phyloP scores from a whole-genome alignment of 2,888 invertebrate species.

The Lasioglossum leucozonium region DNA sequence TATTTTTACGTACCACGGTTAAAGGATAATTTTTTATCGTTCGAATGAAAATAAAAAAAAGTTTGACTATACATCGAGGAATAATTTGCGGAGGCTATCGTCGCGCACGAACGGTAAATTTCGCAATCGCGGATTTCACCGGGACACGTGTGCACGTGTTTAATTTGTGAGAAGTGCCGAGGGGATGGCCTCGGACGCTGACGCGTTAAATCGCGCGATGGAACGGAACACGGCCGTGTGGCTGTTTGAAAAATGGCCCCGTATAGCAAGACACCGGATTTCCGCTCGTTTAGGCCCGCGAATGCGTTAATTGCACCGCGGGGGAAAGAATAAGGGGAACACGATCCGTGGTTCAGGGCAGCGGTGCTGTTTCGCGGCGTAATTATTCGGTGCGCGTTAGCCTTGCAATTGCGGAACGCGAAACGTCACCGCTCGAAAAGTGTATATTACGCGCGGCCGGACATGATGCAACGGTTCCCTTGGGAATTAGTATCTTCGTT shows the following conservation, averaged over 20 bases:
- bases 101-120: background rate
- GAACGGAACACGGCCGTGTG: conserved; percentile 11
- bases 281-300: conserved; percentile 55
- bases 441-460: background rate
- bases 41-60: background rate
- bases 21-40: too few species aligned
- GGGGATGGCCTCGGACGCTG: background rate
- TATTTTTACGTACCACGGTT: too few species aligned
- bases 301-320: conserved; percentile 46
- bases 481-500: conserved; percentile 4
- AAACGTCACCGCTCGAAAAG: background rate
- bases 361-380: conserved; percentile 17
- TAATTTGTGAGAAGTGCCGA: conserved; percentile 16
- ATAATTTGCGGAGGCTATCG: background rate
- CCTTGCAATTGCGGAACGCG: conserved; percentile 22
- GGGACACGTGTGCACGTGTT: background rate
- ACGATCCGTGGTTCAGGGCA: conserved; percentile 28
- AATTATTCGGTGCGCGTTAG: conserved; percentile 31
- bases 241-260: conserved; percentile 46
- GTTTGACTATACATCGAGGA: too few species aligned
- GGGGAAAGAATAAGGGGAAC: conserved; percentile 10
- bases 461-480: background rate
- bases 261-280: conserved; percentile 46
- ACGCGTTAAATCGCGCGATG: conserved; percentile 42
- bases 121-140: conserved; percentile 7